Evolutionary conservation across 2,797 vertebrate genomes (phyloP), one percentile per base, ranked within the genome.

Genomic region (Rhinogobio ventralis): DNA sequence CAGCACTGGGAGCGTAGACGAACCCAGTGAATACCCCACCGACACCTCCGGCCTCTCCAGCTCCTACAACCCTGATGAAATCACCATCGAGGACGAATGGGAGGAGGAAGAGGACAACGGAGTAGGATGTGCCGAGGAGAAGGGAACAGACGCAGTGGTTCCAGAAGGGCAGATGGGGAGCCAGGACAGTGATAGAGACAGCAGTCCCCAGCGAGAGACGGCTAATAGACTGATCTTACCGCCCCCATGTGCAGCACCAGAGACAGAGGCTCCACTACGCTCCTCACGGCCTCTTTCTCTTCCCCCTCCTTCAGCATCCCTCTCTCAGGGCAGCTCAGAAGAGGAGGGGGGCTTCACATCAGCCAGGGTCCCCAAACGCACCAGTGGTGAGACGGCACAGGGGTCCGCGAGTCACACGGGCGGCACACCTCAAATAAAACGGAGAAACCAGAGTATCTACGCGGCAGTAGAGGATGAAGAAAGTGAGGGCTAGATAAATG

Each of bases 41-140:
- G 97, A 99, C 90, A 95, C 94, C 0, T 99, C 97, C 0, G 94
- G 94, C 49, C 88, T 97, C 79, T 97, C 96, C 0, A 93, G 88
- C 7, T 98, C 97, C 15, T 90, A 96, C 80, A 99, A 99, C 88
- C 98, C 98, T 0, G 98, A 99, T 67, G 98, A 99, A 92, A 99
- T 99, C 86, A 95, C 96, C 64, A 94, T 99, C 83, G 98, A 98
- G 86, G 97, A 99, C 0, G 97, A 98, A 86, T 98, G 96, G 92
- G 90, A 90, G 46, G 96, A 95, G 0, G 96, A 96, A 1, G 96
- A 96, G 36, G 95, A 94, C 4, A 87, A 73, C 30, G 83, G 42
- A 5, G 82, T 82, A 66, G 46, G 68, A 57, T 72, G 57, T 81
- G 84, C 30, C 3, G 49, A 88, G 39, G 87, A 81, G 39, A 86